A percentile compares a stretch with the other conserved stretches of the same genome.
Conservation (phyloP, 2,797 vertebrate species). For the Argya squamiceps region DNA sequence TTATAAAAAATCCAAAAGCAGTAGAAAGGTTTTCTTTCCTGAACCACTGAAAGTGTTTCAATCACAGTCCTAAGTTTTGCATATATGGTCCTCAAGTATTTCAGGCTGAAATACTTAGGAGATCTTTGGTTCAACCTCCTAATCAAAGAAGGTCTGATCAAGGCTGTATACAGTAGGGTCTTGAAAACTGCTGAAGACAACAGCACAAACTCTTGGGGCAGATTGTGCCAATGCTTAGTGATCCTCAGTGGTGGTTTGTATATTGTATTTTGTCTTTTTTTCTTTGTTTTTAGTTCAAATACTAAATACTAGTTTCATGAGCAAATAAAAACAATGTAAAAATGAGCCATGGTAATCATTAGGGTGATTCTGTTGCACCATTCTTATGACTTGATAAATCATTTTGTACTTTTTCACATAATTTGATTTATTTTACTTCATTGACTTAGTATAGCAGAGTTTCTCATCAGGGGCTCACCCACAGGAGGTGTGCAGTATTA, state of each 20-base stretch:
- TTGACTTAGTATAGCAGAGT: not conserved
- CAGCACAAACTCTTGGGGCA: not conserved
- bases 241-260: not conserved
- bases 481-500: not conserved
- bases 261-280: not conserved
- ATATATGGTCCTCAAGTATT: not conserved
- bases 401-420: not conserved
- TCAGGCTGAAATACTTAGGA: not conserved
- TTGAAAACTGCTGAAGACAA: not conserved
- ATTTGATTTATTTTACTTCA: not conserved
- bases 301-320: not conserved
- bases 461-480: not conserved
- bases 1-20: not conserved
- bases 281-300: not conserved
- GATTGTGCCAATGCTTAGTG: not conserved
- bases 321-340: not conserved
- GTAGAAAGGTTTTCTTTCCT: not conserved
- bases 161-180: not conserved
- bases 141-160: not conserved
- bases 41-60: not conserved
- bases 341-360: not conserved
- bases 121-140: not conserved
- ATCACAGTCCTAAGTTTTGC: not conserved
- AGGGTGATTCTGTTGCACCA: not conserved
- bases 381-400: not conserved